Base-by-base conservation (phyloP, 2,113 vertebrate species). In the Lates calcarifer region DNA sequence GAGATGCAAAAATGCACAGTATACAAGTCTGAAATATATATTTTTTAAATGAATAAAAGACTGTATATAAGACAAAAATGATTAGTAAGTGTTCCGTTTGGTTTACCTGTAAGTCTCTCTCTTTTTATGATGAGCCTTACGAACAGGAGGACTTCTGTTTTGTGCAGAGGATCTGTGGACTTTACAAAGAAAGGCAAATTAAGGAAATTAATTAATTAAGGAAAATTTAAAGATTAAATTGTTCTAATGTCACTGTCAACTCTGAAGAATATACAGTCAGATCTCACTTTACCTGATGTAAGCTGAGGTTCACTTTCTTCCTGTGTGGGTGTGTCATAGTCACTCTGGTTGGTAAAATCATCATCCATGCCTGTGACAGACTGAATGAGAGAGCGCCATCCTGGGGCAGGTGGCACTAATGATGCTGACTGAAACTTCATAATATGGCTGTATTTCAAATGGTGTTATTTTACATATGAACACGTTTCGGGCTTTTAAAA, bases 81-180 rank as follows among this genome's bases (percentile, higher is more conserved):
- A 11, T 33, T 4, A 41, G 8, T 9, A 43, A 5, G 18, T 37
- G 29, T 51, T 53, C 0, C 6, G 4, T 22, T n/a, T 41, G 9
- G 17, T 39, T 80, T 81, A 95, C 94, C 93, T 90, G 73, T 39
- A 61, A 24, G 57, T 51, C 58, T 79, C 60, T 83, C 49, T 88
- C 66, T 72, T 89, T 7, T 64, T 78, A 9, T 6, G 28, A 20
- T 26, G 72, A 22, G n/a, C 5, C 75, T 87, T 85, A 33, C 7
- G 5, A 5, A 10, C 43, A 51, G 45, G 63, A 28, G 65, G n/a
- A 64, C 53, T 68, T 66, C 71, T 74, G 49, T 65, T 68, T 3
- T 53, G 62, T 20, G 13, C 33, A 5, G 55, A 63, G 7, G 37
- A 74, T 39, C 62, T 65, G 24, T 76, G 55, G 8, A 24, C 93